phyloP scores from a whole-genome alignment of 2,888 invertebrate species.

The Diaprepes abbreviatus region DNA sequence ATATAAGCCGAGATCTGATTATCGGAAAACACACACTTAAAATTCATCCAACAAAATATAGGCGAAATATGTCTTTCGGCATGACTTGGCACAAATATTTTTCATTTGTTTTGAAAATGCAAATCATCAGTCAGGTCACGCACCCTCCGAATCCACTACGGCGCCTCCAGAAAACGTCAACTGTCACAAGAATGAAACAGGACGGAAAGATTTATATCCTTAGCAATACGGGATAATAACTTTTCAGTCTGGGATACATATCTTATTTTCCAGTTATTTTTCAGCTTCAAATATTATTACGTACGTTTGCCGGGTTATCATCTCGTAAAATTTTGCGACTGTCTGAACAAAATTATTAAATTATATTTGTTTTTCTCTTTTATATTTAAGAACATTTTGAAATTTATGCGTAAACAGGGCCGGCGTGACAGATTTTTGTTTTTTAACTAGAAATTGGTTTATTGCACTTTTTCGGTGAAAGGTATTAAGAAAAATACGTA shows the following conservation, averaged over 20 bases:
- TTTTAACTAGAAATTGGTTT: too few species aligned
- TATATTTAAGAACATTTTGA: too few species aligned
- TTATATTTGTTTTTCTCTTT: too few species aligned
- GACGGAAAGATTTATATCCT: conserved; percentile 47
- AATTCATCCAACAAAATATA: conserved; percentile 7
- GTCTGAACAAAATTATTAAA: not conserved
- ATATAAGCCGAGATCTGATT: conserved; percentile 4
- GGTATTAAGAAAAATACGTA: too few species aligned
- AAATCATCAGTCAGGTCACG: conserved; percentile 47
- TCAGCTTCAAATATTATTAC: conserved; percentile 11
- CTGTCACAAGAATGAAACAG: conserved; percentile 46
- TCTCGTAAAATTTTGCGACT: not conserved
- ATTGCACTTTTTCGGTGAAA: too few species aligned
- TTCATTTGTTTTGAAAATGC: conserved; percentile 47
- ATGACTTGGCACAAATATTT: conserved; percentile 39
- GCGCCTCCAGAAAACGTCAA: conserved; percentile 45
- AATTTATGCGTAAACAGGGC: too few species aligned
- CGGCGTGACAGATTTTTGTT: too few species aligned
- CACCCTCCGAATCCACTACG: conserved; percentile 42
- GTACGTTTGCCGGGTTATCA: not conserved
- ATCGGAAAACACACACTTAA: conserved; percentile 12
- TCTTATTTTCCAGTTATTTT: conserved; percentile 29
- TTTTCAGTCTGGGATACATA: conserved; percentile 41
- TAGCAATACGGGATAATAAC: conserved; percentile 45
- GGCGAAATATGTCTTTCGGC: conserved; percentile 41